phyloP scores from a whole-genome alignment of 2,888 invertebrate species.

The Linnaemya vulpina region DNA sequence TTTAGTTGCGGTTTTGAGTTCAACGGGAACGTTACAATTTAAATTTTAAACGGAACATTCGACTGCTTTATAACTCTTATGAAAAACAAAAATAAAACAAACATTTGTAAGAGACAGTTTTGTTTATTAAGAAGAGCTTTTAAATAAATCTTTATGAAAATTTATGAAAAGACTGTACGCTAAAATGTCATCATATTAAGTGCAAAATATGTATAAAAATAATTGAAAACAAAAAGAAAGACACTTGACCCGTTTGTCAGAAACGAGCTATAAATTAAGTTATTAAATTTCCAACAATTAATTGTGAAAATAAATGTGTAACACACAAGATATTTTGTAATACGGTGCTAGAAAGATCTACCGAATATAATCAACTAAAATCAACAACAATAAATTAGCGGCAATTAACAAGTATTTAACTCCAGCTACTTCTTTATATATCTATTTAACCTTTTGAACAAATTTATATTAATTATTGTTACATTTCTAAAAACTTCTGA shows the following conservation, averaged over 20 bases:
- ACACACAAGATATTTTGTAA: not conserved
- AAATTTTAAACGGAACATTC: slow-evolving; percentile 55
- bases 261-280: slow-evolving; percentile 10
- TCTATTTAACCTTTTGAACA: not conserved
- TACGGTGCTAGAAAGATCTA: not conserved
- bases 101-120: not conserved
- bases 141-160: slow-evolving; percentile 55
- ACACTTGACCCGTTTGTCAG: slow-evolving; percentile 56
- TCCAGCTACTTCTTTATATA: not conserved
- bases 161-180: not conserved
- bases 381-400: not conserved
- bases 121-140: slow-evolving; percentile 27
- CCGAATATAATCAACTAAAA: not conserved
- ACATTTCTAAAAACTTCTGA: slow-evolving; percentile 34
- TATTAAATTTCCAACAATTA: slow-evolving; percentile 39
- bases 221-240: slow-evolving; percentile 6
- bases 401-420: slow-evolving; percentile 25
- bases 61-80: slow-evolving; percentile 1
- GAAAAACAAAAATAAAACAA: slow-evolving; percentile 37
- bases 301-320: slow-evolving; percentile 10
- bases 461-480: slow-evolving; percentile 12
- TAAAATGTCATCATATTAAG: not conserved
- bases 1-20: slow-evolving; percentile 78
- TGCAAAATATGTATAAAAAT: not conserved
- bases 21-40: slow-evolving; percentile 76